These are phyloP conservation scores for Phortica okadai DNA, from an alignment of 2,888 invertebrate species.

Conservation along the genomic window DNA sequence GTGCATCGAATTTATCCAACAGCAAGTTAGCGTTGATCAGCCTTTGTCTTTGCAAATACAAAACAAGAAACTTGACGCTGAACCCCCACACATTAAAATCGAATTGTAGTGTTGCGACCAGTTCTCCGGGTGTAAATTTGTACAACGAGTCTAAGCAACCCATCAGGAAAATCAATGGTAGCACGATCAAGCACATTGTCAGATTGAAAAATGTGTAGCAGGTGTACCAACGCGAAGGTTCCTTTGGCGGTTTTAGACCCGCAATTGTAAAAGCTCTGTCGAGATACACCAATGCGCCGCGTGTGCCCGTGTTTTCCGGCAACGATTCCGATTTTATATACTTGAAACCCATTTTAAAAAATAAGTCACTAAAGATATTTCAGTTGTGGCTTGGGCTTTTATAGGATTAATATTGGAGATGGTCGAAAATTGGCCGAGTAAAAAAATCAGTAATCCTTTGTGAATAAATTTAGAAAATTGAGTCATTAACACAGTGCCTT, in stretches of 20 bases:
- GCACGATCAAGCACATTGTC: background rate
- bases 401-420: background rate
- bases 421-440: too few species aligned
- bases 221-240: background rate
- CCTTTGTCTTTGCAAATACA: background rate
- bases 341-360: conserved; percentile 18
- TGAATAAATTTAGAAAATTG: too few species aligned
- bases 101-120: conserved; percentile 12
- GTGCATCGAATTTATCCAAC: background rate
- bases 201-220: background rate
- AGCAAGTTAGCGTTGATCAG: background rate
- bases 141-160: background rate
- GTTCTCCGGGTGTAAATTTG: background rate
- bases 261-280: background rate
- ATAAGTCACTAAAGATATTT: background rate
- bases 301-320: background rate
- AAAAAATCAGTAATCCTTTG: too few species aligned
- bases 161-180: conserved; percentile 8
- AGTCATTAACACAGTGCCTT: too few species aligned
- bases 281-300: background rate
- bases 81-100: background rate
- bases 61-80: background rate
- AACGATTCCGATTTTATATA: background rate
- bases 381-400: background rate
- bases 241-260: conserved; percentile 13